These are phyloP conservation scores for Entomyzon cyanotis DNA, from an alignment of 2,113 vertebrate genomes.

Conservation along the genomic window DNA sequence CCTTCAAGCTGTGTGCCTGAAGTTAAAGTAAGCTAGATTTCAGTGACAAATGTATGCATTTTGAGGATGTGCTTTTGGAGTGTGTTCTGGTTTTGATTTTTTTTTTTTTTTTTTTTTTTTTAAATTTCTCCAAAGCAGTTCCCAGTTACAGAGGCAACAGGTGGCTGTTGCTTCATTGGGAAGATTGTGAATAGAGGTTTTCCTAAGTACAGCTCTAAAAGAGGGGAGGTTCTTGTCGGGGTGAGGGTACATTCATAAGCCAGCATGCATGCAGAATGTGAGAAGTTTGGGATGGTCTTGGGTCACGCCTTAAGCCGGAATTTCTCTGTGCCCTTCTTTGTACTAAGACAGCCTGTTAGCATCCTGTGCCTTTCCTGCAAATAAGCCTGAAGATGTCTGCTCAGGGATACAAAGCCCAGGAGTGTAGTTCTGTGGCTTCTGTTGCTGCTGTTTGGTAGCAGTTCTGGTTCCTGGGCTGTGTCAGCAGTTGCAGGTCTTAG, in stretches of 20 bases:
- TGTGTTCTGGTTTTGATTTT: not conserved
- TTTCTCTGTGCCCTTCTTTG: not conserved
- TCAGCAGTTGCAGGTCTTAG: accelerated
- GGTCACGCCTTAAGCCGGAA: not conserved
- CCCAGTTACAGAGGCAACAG: not conserved
- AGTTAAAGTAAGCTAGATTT: not conserved
- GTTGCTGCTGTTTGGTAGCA: not conserved
- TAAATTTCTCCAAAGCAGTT: not conserved
- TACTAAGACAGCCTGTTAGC: not conserved
- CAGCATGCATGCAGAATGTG: not conserved
- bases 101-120: not conserved
- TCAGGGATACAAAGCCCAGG: not conserved
- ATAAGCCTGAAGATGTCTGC: not conserved
- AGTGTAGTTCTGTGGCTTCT: not conserved
- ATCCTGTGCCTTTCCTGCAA: not conserved
- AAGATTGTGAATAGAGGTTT: not conserved
- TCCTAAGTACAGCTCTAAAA: not conserved
- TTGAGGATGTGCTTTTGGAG: not conserved
- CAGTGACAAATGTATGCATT: not conserved
- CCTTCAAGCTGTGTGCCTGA: not conserved
- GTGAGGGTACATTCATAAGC: not conserved
- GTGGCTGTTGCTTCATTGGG: not conserved
- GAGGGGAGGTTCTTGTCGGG: accelerated
- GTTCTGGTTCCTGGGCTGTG: not conserved
- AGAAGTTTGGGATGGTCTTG: not conserved